phyloP scores from a whole-genome alignment of 2,888 invertebrate species.

The Agrypnus murinus region DNA sequence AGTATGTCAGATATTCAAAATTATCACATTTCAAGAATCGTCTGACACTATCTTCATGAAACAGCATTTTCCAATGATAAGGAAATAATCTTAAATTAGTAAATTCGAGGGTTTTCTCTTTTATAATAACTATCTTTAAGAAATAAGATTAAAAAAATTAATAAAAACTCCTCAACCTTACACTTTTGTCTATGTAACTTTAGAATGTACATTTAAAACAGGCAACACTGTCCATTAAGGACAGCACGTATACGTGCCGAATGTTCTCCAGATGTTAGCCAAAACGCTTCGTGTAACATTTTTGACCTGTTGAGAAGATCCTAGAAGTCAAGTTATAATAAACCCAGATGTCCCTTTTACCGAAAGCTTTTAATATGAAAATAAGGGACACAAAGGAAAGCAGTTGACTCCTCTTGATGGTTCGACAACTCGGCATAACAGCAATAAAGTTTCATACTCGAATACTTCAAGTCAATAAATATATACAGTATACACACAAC shows the following conservation, averaged over 20 bases:
- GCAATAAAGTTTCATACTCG: slow-evolving; percentile 45
- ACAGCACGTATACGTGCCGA: slow-evolving; percentile 25
- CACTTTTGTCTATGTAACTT: no score
- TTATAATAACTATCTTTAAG: no score
- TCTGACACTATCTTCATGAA: no score
- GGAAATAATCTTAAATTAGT: no score
- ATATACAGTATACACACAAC: no score
- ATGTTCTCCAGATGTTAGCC: slow-evolving; percentile 46
- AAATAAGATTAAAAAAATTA: no score
- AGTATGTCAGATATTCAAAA: no score
- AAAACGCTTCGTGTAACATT: slow-evolving; percentile 26
- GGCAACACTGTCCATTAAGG: slow-evolving; percentile 37
- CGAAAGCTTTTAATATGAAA: not conserved
- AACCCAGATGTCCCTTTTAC: slow-evolving; percentile 43
- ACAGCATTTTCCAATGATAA: no score
- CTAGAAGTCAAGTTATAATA: not conserved
- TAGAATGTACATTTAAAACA: slow-evolving; percentile 20
- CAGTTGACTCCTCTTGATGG: slow-evolving; percentile 17
- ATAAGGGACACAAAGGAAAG: slow-evolving; percentile 34
- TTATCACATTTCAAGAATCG: no score
- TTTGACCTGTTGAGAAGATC: slow-evolving; percentile 40
- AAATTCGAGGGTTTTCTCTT: no score
- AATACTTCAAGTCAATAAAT: slow-evolving; percentile 49
- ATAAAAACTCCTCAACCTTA: no score
- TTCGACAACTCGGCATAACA: slow-evolving; percentile 40